A percentile compares a stretch with the other conserved stretches of the same genome.
Conservation (phyloP, 1,140 invertebrate species). For the Eurosta solidaginis region DNA sequence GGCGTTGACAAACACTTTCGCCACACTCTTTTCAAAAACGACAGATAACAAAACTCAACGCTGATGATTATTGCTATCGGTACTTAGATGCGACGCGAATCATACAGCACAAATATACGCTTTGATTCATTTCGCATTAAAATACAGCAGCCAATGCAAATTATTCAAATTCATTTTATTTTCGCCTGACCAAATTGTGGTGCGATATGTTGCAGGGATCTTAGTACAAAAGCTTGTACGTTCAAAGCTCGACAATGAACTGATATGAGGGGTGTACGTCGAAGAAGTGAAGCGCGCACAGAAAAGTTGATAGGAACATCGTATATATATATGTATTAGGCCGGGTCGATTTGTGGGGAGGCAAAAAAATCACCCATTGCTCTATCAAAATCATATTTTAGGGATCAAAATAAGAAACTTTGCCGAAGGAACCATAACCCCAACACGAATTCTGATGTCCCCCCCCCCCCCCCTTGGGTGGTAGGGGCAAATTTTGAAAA, state of each 20-base stretch:
- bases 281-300: too few relatives aligned
- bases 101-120: background rate
- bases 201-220: background rate
- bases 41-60: background rate
- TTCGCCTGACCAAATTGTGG: background rate
- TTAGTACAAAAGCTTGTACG: background rate
- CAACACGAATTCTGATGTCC: too few relatives aligned
- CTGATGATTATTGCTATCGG: background rate
- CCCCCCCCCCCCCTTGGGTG: too few relatives aligned
- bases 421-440: too few relatives aligned
- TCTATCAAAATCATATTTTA: too few relatives aligned
- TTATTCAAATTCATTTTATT: conserved; percentile 22
- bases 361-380: too few relatives aligned
- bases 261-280: background rate
- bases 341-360: too few relatives aligned
- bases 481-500: too few relatives aligned
- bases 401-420: too few relatives aligned
- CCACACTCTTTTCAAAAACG: background rate
- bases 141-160: conserved; percentile 18
- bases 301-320: too few relatives aligned
- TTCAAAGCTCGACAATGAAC: background rate
- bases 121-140: conserved; percentile 22
- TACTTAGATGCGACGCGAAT: background rate
- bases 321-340: too few relatives aligned
- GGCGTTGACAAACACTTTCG: background rate